Conservation (phyloP, 2,888 invertebrate genomes). For the Netelia melanura region DNA sequence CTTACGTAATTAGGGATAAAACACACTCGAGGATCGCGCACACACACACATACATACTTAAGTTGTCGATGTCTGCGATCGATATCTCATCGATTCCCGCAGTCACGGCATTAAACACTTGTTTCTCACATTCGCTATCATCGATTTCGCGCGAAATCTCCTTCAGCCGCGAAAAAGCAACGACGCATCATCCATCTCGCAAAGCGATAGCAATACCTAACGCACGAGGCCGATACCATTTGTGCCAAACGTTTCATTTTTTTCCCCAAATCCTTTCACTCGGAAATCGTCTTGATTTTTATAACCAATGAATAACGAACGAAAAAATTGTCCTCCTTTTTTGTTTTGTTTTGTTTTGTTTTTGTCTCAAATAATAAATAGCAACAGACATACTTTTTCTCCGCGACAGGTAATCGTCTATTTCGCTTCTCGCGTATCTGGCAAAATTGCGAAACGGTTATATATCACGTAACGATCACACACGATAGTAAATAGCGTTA, state of each 20-base stretch:
- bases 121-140: constrained; percentile 32
- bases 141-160: constrained; percentile 18
- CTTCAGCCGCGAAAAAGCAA: constrained; percentile 4
- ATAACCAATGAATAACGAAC: background rate
- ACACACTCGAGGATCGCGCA: constrained; percentile 43
- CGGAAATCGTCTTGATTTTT: background rate
- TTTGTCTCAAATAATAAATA: background rate
- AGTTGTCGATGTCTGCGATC: constrained; percentile 58
- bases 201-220: background rate
- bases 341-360: background rate
- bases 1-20: constrained; percentile 75
- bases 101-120: constrained; percentile 34
- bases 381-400: constrained; percentile 35
- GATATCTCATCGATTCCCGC: constrained; percentile 70
- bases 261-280: background rate
- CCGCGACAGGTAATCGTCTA: constrained; percentile 23
- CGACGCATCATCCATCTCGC: background rate
- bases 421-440: constrained; percentile 35
- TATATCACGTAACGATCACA: constrained; percentile 65
- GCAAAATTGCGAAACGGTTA: constrained; percentile 67
- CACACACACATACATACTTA: background rate
- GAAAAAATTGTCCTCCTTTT: background rate
- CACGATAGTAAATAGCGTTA: constrained; percentile 46
- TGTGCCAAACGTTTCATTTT: background rate
- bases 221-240: too few species aligned